phyloP scores from a whole-genome alignment of 1,140 invertebrate genomes.

The Diabrotica virgifera region DNA sequence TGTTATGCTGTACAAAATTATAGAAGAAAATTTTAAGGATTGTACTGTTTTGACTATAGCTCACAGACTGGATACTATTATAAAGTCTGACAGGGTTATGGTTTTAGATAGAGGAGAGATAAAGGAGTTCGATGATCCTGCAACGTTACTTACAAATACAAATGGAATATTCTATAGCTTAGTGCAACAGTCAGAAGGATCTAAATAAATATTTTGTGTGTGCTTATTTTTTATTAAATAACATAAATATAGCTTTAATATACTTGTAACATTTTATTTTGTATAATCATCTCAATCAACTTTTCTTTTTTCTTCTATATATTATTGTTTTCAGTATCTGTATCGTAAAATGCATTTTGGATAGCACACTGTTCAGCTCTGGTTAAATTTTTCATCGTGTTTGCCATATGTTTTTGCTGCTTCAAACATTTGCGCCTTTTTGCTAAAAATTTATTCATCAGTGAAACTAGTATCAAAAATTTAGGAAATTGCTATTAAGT shows the following conservation, averaged over 20 bases:
- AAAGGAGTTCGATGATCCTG: slow-evolving; percentile 65
- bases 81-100: slow-evolving; percentile 62
- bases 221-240: too few species aligned
- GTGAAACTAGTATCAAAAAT: too few species aligned
- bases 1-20: slow-evolving; percentile 69
- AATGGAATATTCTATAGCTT: slow-evolving; percentile 61
- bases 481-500: too few species aligned
- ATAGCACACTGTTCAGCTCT: not conserved
- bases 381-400: not conserved
- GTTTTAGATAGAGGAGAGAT: slow-evolving; percentile 62
- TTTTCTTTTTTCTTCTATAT: too few species aligned
- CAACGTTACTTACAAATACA: slow-evolving; percentile 57
- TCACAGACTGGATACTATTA: slow-evolving; percentile 79
- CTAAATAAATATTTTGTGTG: too few species aligned
- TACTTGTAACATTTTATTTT: too few species aligned
- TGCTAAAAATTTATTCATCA: not conserved
- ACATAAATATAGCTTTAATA: too few species aligned
- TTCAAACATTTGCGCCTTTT: not conserved
- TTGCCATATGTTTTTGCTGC: not conserved
- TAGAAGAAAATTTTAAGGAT: slow-evolving; percentile 66
- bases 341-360: not conserved
- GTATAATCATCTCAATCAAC: too few species aligned
- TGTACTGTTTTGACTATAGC: slow-evolving; percentile 85
- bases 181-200: slow-evolving; percentile 53
- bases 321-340: too few species aligned